These are phyloP conservation scores for Coryphaenoides rupestris DNA, from an alignment of 2,113 vertebrate species.

Conservation along the genomic window DNA sequence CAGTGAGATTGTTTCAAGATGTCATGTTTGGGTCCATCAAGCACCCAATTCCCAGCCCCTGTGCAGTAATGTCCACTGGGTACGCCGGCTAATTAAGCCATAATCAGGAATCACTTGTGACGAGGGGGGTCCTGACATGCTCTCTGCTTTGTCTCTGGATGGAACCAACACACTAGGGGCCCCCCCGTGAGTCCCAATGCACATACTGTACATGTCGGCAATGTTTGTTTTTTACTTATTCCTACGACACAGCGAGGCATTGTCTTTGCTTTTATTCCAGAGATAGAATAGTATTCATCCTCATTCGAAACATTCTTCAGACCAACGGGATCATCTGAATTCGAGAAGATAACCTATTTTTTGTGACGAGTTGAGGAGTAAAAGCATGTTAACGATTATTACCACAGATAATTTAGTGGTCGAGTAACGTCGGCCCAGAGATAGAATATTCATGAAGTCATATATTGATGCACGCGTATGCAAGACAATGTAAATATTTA, in stretches of 20 bases:
- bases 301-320: no score
- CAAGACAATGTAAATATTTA: not conserved
- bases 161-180: constrained; percentile 61
- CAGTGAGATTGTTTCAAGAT: constrained; percentile 68
- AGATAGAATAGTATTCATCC: not conserved
- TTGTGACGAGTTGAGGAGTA: no score
- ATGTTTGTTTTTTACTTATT: not conserved
- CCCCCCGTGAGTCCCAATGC: not conserved
- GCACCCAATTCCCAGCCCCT: constrained; percentile 52
- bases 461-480: constrained; percentile 3
- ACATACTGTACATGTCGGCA: no score
- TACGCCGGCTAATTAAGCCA: constrained; percentile 64
- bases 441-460: constrained; percentile 1
- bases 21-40: constrained; percentile 71
- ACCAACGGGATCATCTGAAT: no score
- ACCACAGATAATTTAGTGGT: no score
- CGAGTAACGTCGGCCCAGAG: no score
- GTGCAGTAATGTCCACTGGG: constrained; percentile 51
- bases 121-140: constrained; percentile 51
- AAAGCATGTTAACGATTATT: no score
- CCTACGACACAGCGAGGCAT: not conserved
- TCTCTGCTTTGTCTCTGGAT: constrained; percentile 68
- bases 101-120: constrained; percentile 62
- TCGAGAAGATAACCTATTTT: no score
- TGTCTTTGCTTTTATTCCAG: not conserved